phyloP scores from a whole-genome alignment of 1,140 invertebrate species.

The Agrilus planipennis region DNA sequence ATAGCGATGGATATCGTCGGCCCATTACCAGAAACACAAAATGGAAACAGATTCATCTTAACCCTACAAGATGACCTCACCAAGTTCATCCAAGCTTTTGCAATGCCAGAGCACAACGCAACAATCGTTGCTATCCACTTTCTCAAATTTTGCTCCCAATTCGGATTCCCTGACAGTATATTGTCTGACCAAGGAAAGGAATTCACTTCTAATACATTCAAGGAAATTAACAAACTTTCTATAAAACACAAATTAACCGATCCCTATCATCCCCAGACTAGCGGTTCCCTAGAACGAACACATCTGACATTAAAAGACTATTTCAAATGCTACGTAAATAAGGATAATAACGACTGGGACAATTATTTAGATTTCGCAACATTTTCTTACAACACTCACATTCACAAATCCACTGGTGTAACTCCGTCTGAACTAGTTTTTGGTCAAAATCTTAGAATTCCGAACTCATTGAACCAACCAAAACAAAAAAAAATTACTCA shows the following conservation, averaged over 20 bases:
- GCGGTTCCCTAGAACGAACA: conserved; percentile 31
- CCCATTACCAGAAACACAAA: conserved; percentile 15
- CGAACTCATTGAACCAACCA: conserved; percentile 20
- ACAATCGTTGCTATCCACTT: conserved; percentile 21
- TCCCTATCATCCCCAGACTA: conserved; percentile 33
- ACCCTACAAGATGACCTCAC: conserved; percentile 26
- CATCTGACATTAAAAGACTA: conserved; percentile 32
- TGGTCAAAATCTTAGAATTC: conserved; percentile 28
- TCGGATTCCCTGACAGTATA: conserved; percentile 23
- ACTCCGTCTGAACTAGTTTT: conserved; percentile 34
- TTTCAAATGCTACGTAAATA: conserved; percentile 30
- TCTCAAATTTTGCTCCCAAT: conserved; percentile 24
- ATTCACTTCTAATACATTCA: conserved; percentile 26
- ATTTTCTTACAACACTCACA: conserved; percentile 36
- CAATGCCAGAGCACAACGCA: conserved; percentile 18
- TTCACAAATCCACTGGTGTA: conserved; percentile 31
- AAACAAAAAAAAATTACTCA: conserved; percentile 18
- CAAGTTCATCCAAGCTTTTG: conserved; percentile 26
- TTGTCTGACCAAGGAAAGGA: conserved; percentile 27
- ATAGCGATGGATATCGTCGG: conserved; percentile 18
- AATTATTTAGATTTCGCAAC: conserved; percentile 31
- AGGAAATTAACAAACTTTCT: conserved; percentile 27
- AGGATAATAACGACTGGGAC: conserved; percentile 34
- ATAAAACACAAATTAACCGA: conserved; percentile 28
- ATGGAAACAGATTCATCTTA: conserved; percentile 13